phyloP scores from a whole-genome alignment of 1,140 invertebrate genomes.

The Drosophila repleta region DNA sequence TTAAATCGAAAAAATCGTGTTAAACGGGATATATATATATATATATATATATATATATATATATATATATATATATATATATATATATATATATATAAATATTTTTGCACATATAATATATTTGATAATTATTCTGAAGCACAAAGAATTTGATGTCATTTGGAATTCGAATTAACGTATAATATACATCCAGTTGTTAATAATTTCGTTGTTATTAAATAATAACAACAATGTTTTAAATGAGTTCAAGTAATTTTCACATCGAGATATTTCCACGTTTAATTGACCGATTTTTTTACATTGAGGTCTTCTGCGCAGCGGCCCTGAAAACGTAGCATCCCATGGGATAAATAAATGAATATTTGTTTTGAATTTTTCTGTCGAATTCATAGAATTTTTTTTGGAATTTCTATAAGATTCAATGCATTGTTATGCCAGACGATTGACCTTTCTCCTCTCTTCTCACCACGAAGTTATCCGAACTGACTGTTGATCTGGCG shows the following conservation, averaged over 20 bases:
- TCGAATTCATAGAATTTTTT: neutral
- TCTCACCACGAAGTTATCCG: constrained; percentile 88
- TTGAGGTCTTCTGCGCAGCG: constrained; percentile 24
- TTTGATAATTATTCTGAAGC: neutral
- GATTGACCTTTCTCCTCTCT: constrained; percentile 17
- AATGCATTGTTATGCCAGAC: constrained; percentile 2
- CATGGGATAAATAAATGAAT: constrained; percentile 40
- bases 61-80: neutral
- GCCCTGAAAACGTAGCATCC: constrained; percentile 26
- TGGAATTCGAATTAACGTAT: too few relatives aligned
- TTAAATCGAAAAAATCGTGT: too few relatives aligned
- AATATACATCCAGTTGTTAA: neutral
- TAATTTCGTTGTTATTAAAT: too few relatives aligned
- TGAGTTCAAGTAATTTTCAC: neutral
- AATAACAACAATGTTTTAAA: neutral
- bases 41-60: neutral
- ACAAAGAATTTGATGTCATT: too few relatives aligned
- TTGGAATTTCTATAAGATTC: constrained; percentile 4
- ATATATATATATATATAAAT: too few relatives aligned
- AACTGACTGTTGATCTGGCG: constrained; percentile 94
- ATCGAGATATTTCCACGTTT: neutral
- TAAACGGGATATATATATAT: too few relatives aligned
- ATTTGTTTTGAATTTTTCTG: constrained; percentile 3
- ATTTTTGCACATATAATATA: neutral
- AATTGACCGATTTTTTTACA: constrained; percentile 7